Conservation (phyloP, 2,113 vertebrate species). For the Mobula birostris region DNA sequence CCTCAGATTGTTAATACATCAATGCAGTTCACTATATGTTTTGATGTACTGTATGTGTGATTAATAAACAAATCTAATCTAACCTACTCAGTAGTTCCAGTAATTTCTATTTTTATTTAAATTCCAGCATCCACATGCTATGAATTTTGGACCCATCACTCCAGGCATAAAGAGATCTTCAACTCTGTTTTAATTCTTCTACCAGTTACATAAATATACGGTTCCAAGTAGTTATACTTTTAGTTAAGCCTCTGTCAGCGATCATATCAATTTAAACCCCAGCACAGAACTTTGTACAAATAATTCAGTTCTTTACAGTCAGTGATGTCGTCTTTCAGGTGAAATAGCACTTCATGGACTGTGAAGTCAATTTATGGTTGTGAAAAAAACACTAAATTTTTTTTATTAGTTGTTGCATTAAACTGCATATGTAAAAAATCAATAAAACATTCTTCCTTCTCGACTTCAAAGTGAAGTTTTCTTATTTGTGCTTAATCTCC, state of each 20-base stretch:
- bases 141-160: too few species aligned
- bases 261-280: background rate
- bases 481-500: background rate
- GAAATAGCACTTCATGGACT: background rate
- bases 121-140: background rate
- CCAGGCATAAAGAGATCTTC: too few species aligned
- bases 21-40: too few species aligned
- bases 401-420: background rate
- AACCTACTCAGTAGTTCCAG: background rate
- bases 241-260: too few species aligned
- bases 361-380: background rate
- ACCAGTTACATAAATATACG: too few species aligned
- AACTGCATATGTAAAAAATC: background rate
- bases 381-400: background rate
- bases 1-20: too few species aligned
- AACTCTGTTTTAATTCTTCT: too few species aligned
- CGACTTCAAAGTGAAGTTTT: background rate
- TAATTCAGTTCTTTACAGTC: background rate
- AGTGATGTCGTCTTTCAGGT: background rate
- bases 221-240: too few species aligned
- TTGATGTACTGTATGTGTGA: too few species aligned
- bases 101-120: background rate
- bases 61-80: background rate
- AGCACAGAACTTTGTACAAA: background rate
- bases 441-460: background rate